A percentile compares a stretch with the other conserved stretches of the same genome.
Conservation (phyloP, 2,113 vertebrate genomes). For the Burhinus oedicnemus region DNA sequence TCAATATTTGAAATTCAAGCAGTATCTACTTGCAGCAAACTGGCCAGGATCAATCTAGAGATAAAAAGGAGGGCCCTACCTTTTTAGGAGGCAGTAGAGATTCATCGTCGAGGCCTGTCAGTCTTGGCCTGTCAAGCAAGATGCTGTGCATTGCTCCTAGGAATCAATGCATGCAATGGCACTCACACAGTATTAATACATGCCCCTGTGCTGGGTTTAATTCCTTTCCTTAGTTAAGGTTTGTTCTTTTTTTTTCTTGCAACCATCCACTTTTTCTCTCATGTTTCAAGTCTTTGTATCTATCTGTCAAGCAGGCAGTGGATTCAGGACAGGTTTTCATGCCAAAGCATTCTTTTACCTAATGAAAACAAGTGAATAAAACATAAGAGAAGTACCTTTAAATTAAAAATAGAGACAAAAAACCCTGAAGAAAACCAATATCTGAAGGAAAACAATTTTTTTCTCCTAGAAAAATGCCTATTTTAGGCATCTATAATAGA, state of each 20-base stretch:
- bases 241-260: not conserved
- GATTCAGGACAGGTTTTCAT: conserved; percentile 69
- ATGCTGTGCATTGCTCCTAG: not conserved
- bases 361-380: conserved; percentile 74
- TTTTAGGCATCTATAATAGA: not conserved
- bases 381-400: conserved; percentile 66
- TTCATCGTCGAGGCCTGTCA: not conserved
- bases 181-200: not conserved
- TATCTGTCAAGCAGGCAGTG: conserved; percentile 52
- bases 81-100: not conserved
- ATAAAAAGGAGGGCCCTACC: not conserved
- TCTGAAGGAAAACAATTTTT: conserved; percentile 13
- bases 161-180: not conserved
- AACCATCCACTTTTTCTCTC: conserved; percentile 29
- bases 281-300: conserved; percentile 54
- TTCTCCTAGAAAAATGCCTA: not conserved
- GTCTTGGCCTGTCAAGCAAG: not conserved
- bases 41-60: not conserved
- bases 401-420: conserved; percentile 70
- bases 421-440: conserved; percentile 22
- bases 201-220: not conserved
- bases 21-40: not conserved
- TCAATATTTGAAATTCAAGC: conserved; percentile 43
- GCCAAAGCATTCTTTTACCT: conserved; percentile 70
- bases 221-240: conserved; percentile 3